A percentile compares a stretch with the other conserved stretches of the same genome.
Evolutionary conservation across 2,888 invertebrate species (phyloP).

Genomic region (Tholera decimalis): DNA sequence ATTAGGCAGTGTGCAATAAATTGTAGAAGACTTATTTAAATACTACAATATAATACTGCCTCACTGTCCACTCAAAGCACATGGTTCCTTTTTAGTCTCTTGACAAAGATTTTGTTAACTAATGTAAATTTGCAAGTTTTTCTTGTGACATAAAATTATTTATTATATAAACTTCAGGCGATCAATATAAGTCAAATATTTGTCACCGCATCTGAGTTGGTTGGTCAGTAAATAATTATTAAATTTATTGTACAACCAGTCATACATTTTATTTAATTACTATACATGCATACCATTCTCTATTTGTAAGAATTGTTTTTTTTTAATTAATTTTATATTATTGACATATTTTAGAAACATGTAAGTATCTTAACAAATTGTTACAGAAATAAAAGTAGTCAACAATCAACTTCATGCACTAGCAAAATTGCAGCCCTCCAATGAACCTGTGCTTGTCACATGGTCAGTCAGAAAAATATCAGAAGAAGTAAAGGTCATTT

Average conservation of each 20-base stretch:
- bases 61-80: no score
- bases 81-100: no score
- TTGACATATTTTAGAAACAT: not conserved
- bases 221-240: not conserved
- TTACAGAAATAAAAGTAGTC: conserved; percentile 77
- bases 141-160: no score
- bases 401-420: conserved; percentile 79
- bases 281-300: no score
- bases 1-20: no score
- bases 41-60: no score
- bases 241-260: not conserved
- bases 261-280: not conserved
- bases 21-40: no score
- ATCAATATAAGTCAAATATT: not conserved
- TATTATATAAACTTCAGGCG: not conserved
- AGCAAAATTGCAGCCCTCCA: conserved; percentile 74
- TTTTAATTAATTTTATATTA: no score
- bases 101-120: no score
- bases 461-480: conserved; percentile 81
- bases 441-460: conserved; percentile 81
- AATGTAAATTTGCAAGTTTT: no score
- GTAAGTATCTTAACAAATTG: conserved; percentile 1
- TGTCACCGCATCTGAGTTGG: not conserved
- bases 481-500: conserved; percentile 72
- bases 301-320: no score